A percentile compares a stretch with the other conserved stretches of the same genome.
Evolutionary conservation across 2,888 invertebrate genomes (phyloP).

Genomic region (Campoletis raptor): DNA sequence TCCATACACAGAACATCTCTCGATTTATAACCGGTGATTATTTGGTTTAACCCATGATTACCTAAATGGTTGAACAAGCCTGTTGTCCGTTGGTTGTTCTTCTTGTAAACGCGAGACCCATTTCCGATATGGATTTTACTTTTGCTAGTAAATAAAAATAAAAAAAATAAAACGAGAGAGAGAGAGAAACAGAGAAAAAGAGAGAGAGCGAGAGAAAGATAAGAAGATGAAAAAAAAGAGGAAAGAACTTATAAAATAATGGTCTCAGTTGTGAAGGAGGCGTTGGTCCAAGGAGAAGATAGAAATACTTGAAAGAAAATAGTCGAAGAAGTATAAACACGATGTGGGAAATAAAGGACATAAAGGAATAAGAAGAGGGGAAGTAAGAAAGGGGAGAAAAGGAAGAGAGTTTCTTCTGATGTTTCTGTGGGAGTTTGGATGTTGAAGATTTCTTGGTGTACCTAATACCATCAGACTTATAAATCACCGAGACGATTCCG

Average conservation of each 20-base stretch:
- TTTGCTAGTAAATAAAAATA: neutral
- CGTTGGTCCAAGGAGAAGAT: conserved; percentile 50
- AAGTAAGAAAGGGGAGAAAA: conserved; percentile 16
- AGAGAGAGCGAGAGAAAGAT: neutral
- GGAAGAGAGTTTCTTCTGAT: conserved; percentile 28
- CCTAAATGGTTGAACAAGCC: conserved; percentile 64
- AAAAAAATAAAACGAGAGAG: conserved; percentile 14
- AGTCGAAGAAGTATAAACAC: neutral
- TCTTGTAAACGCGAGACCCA: conserved; percentile 46
- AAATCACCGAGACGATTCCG: conserved; percentile 13
- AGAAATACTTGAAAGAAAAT: conserved; percentile 33
- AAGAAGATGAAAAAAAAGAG: neutral
- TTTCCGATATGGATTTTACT: conserved; percentile 14
- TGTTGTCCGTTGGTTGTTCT: conserved; percentile 7
- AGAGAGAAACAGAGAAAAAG: neutral
- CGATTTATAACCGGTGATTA: conserved; percentile 72
- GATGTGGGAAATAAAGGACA: conserved; percentile 1
- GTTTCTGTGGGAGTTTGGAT: conserved; percentile 20
- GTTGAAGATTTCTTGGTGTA: conserved; percentile 26
- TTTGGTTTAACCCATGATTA: conserved; percentile 69
- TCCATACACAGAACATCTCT: conserved; percentile 33
- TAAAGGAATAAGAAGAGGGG: neutral
- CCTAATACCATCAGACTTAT: conserved; percentile 10
- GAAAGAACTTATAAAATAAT: conserved; percentile 47
- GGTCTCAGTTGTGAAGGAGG: conserved; percentile 30